Percentiles rank a stretch among this genome's conserved stretches.
These are phyloP conservation scores for Phyllotreta striolata DNA, from an alignment of 2,888 invertebrate species.

Conservation along the genomic window DNA sequence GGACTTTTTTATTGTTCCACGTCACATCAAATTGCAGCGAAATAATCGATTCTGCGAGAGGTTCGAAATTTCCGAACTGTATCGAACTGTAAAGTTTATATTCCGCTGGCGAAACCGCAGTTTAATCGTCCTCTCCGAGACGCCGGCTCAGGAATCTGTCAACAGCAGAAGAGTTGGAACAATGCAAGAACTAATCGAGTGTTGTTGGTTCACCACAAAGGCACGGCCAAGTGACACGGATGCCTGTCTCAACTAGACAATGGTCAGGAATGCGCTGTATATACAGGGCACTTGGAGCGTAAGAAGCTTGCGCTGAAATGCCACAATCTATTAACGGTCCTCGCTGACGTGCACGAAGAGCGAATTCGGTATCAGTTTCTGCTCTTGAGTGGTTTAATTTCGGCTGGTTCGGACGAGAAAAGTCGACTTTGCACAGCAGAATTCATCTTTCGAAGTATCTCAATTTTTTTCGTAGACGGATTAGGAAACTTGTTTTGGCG, in stretches of 20 bases:
- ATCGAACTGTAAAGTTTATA: background rate
- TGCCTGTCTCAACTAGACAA: slow-evolving; percentile 22
- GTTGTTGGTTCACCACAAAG: slow-evolving; percentile 31
- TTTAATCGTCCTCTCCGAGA: slow-evolving; percentile 8
- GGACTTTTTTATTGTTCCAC: background rate
- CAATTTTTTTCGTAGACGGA: too few species aligned
- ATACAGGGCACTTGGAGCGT: slow-evolving; percentile 8
- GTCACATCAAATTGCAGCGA: background rate
- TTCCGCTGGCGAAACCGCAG: background rate
- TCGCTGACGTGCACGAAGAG: background rate
- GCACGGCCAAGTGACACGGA: slow-evolving; percentile 23
- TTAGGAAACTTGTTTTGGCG: too few species aligned
- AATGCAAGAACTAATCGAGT: slow-evolving; percentile 37
- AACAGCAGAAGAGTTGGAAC: slow-evolving; percentile 32
- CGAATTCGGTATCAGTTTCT: background rate
- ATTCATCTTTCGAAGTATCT: too few species aligned
- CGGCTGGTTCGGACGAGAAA: too few species aligned
- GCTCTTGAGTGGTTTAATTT: too few species aligned
- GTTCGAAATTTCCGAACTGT: too few species aligned
- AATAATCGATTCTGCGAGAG: too few species aligned
- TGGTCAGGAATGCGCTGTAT: slow-evolving; percentile 27
- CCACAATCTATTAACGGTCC: slow-evolving; percentile 1
- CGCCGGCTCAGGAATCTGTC: slow-evolving; percentile 32
- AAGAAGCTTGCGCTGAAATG: slow-evolving; percentile 15
- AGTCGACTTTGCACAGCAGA: too few species aligned